These are phyloP conservation scores for Epinotia ramella DNA, from an alignment of 2,888 invertebrate genomes.

Conservation along the genomic window DNA sequence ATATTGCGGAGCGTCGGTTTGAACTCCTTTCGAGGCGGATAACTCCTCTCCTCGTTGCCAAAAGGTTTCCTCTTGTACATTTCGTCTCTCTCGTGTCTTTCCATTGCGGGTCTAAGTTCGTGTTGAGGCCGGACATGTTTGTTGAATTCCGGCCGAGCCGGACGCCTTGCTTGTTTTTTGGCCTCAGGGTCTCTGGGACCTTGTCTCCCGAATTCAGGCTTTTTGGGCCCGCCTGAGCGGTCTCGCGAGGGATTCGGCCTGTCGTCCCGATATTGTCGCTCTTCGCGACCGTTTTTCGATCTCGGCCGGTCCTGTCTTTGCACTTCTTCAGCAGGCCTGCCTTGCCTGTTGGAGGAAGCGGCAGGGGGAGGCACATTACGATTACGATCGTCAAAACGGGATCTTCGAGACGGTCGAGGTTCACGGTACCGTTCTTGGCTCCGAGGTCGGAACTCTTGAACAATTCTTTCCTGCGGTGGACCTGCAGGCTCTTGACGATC, in stretches of 20 bases:
- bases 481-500: not conserved
- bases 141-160: not conserved
- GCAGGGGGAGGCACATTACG: not conserved
- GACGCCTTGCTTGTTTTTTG: not conserved
- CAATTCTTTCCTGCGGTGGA: not conserved
- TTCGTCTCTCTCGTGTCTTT: not conserved
- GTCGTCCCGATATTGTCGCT: constrained; percentile 12
- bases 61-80: not conserved
- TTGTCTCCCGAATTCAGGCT: constrained; percentile 3
- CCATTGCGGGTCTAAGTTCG: not conserved
- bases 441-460: constrained; percentile 1
- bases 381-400: not conserved
- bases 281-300: constrained; percentile 7
- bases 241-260: constrained; percentile 3
- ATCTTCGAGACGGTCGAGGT: not conserved
- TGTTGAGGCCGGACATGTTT: not conserved
- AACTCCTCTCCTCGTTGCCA: not conserved
- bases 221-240: not conserved
- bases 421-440: not conserved
- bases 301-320: not conserved
- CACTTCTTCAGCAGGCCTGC: not conserved
- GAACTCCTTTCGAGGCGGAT: not conserved
- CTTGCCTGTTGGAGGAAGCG: constrained; percentile 3
- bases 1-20: constrained; percentile 8
- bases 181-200: constrained; percentile 17